Evolutionary conservation across 2,113 vertebrate genomes (phyloP), one percentile per base, ranked within the genome.

Genomic region (Furnarius figulus): DNA sequence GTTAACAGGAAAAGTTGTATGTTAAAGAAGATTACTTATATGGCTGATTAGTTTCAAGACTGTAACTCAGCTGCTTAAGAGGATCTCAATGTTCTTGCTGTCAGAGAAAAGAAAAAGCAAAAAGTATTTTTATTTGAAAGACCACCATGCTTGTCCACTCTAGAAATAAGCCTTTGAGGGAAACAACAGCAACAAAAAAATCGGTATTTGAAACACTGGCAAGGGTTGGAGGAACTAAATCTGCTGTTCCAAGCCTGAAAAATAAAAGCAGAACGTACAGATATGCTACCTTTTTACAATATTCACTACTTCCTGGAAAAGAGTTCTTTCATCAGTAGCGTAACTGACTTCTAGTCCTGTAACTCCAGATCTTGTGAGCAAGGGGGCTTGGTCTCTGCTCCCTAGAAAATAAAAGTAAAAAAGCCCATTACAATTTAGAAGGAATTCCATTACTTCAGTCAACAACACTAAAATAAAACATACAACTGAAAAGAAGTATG

Each of bases 281-380:
- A 97, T 97, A 96, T 78, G 97, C 95, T 98, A 99, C 99, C 98
- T 99, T 95, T 99, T 99, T 95, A 99, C 98, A 96, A 99, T 96
- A 91, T 96, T 88, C 93, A 98, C 94, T 92, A 99, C 96, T 98
- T 99, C 99, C 89, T 99, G 98, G 97, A 99, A 99, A 97, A 99
- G 99, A 97, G 97, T 95, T 97, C 98, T 99, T 97, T 99, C 99
- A 95, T 99, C 99, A 67, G 97, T 94, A 95, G 98, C 95, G 55
- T 99, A 99, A n/a, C 97, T 99, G 96, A 99, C 98, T 97, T 99
- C 98, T 96, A 99, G 97, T 95, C 99, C 98, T 85, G 99, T 98
- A 96, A 99, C 94, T 80, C 99, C 99, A 72, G 99, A 99, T 98
- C 99, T 98, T 97, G 99, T 98, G 93, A 99, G 98, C 95, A 99